A percentile compares a stretch with the other conserved stretches of the same genome.
Conservation (phyloP, 37 sponge, comb jelly and placozoan genomes). For the Ephydatia muelleri region DNA sequence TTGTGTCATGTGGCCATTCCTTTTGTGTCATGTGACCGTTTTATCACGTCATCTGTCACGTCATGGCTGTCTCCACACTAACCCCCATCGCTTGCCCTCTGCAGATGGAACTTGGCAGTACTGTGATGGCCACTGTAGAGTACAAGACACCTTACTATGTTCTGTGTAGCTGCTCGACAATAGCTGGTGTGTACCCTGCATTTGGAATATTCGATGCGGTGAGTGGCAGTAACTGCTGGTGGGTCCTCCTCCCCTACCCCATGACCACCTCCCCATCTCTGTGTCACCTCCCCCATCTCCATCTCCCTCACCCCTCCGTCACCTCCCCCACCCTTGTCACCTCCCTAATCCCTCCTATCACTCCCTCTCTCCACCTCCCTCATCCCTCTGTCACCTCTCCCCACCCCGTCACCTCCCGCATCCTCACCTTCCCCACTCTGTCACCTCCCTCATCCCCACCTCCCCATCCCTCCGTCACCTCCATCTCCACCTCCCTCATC, state of each 20-base stretch:
- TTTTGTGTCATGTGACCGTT: too few relatives aligned
- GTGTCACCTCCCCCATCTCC: not conserved
- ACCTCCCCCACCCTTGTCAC: not conserved
- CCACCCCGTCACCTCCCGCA: too few relatives aligned
- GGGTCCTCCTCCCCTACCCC: not conserved
- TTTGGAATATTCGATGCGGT: constrained; percentile 64
- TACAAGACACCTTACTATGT: constrained; percentile 32
- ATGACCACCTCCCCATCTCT: not conserved
- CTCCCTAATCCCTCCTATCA: too few relatives aligned
- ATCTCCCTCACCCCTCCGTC: not conserved
- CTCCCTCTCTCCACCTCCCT: not conserved
- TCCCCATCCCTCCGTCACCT: not conserved
- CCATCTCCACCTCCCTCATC: not conserved
- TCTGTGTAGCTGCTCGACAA: constrained; percentile 19
- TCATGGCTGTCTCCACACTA: too few relatives aligned
- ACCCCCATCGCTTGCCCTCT: not conserved
- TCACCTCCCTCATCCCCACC: not conserved
- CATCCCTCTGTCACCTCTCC: not conserved
- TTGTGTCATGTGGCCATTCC: too few relatives aligned
- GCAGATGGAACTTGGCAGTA: constrained; percentile 10
- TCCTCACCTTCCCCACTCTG: not conserved
- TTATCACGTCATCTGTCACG: too few relatives aligned
- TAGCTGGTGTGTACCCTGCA: constrained; percentile 26
- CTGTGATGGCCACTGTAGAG: constrained; percentile 40
- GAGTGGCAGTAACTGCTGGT: not conserved